Conservation (phyloP, 2,888 invertebrate species). For the Agelastica alni region DNA sequence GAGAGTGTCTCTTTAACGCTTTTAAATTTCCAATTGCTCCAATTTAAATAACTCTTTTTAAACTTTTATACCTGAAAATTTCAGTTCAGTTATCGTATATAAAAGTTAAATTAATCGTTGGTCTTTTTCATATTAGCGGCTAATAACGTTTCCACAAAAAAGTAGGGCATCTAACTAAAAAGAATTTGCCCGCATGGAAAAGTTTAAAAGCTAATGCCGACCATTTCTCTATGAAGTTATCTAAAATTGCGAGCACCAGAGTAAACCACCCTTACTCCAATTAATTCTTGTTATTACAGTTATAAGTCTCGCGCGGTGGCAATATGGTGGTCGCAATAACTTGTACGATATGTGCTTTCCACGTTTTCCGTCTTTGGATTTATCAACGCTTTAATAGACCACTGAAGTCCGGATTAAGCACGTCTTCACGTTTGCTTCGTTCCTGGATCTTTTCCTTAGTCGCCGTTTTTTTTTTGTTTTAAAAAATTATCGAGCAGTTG, state of each 20-base stretch:
- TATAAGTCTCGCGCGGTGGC: constrained; percentile 32
- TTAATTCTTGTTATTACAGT: constrained; percentile 30
- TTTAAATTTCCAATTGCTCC: too few species aligned
- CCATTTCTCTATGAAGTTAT: constrained; percentile 23
- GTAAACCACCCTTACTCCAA: constrained; percentile 26
- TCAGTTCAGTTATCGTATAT: too few species aligned
- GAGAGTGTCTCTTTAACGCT: too few species aligned
- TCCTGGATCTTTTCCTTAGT: too few species aligned
- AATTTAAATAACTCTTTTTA: too few species aligned
- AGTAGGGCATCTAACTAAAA: too few species aligned
- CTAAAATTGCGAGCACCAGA: constrained; percentile 15
- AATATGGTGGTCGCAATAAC: constrained; percentile 37
- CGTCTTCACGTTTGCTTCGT: constrained; percentile 5
- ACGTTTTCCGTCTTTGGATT: constrained; percentile 18
- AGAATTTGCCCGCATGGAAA: constrained; percentile 3
- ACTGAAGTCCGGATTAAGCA: constrained; percentile 13
- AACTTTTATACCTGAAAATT: too few species aligned
- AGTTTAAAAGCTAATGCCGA: constrained; percentile 9
- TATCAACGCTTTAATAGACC: constrained; percentile 21
- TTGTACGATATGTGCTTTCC: constrained; percentile 27
- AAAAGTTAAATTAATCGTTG: too few species aligned
- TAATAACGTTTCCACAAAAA: too few species aligned
- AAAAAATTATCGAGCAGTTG: too few species aligned
- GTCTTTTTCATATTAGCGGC: too few species aligned
- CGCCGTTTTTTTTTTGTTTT: too few species aligned